Base-by-base conservation (phyloP, 2,797 vertebrate genomes). In the Sebastes steindachneri region DNA sequence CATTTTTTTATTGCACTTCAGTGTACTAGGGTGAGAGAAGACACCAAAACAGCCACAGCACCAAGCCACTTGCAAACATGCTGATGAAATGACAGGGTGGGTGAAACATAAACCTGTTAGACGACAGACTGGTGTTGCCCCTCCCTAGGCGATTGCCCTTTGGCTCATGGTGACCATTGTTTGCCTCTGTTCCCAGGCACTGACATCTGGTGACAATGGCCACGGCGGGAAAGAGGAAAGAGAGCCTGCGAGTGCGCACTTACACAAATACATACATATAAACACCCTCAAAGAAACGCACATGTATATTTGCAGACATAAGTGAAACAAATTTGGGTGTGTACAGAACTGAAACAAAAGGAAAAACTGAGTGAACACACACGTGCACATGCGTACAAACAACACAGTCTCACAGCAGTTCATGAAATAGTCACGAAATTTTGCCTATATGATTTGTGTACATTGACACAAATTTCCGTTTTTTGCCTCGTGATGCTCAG, bases 131-230 rank as follows among this genome's bases (percentile, higher is more conserved):
- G 86, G 73, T 77, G 81, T 88, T 48, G 64, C 79, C 89, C 88
- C 90, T 89, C 91, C 88, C 84, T 21, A 68, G 84, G 80, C 80
- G 64, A 79, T 76, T 92, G 92, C 77, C 92, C 93, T 94, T 94
- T 94, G 91, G 85, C 91, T 94, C 88, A 65, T 62, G 59, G 84
- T 87, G 87, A 89, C 93, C 90, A 95, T 96, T 96, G 95, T 96
- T 93, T 77, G 65, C 68, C 85, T 86, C 77, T 77, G 92, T 96
- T 96, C 95, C 92, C 95, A 96, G 91, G 90, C 83, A 93, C 76
- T 87, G 93, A 94, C 95, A 95, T 95, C 94, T 95, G 94, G 89
- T 93, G 87, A 95, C 95, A 95, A 95, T 93, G 81, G 91, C 73
- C 80, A 68, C 55, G 54, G 87, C 64, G 79, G 85, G 86, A 89